These are phyloP conservation scores for Ridgeia piscesae DNA, from an alignment of 1,140 invertebrate species.

Conservation along the genomic window DNA sequence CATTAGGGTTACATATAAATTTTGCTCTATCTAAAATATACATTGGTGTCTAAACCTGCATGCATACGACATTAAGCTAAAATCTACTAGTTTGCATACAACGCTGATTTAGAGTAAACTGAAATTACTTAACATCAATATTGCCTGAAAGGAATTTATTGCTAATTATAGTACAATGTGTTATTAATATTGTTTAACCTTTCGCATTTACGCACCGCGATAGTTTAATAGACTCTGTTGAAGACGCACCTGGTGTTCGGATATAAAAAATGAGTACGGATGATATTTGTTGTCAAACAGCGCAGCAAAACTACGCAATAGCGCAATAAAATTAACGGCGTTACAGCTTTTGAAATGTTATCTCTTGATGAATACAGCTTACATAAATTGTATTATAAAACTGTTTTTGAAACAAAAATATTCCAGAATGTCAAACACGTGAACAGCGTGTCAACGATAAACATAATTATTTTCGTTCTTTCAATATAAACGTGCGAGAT, in stretches of 20 bases:
- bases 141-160: background rate
- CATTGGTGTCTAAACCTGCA: background rate
- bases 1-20: background rate
- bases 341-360: background rate
- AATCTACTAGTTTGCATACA: no score
- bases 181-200: no score
- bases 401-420: no score
- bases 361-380: no score
- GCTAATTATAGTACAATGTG: no score
- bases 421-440: no score
- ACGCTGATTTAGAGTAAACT: no score
- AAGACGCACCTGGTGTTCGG: background rate
- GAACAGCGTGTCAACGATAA: no score
- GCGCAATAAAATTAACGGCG: background rate
- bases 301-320: background rate
- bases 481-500: background rate
- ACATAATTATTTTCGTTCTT: background rate
- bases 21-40: background rate
- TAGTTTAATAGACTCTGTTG: background rate
- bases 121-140: background rate
- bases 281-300: background rate
- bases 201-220: no score
- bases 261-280: background rate
- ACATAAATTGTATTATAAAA: no score
- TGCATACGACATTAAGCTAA: background rate